phyloP scores from a whole-genome alignment of 2,888 invertebrate species.

The Galeopsomyia nigrocyanea region DNA sequence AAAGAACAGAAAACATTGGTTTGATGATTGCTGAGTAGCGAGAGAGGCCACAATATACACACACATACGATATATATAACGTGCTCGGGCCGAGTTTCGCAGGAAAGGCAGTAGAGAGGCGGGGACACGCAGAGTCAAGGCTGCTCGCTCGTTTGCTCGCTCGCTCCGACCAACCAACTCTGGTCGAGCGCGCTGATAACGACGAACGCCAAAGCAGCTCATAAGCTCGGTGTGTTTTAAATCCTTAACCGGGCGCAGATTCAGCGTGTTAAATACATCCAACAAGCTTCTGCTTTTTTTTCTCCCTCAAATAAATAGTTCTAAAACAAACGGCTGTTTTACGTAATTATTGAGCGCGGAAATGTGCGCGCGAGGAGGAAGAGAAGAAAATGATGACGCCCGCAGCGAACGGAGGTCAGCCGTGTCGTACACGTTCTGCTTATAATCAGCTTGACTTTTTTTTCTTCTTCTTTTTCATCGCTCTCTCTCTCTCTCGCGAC shows the following conservation, averaged over 20 bases:
- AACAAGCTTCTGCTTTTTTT: too few relatives aligned
- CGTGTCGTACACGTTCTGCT: neutral
- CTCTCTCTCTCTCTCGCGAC: constrained; percentile 17
- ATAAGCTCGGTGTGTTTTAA: too few relatives aligned
- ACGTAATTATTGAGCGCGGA: too few relatives aligned
- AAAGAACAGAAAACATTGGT: neutral
- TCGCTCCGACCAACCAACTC: neutral
- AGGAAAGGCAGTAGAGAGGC: constrained; percentile 60
- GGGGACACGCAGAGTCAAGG: constrained; percentile 63
- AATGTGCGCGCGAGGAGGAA: neutral
- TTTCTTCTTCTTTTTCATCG: neutral
- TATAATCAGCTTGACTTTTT: neutral
- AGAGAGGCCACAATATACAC: neutral
- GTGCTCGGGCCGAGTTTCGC: constrained; percentile 57
- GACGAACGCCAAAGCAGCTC: constrained; percentile 65
- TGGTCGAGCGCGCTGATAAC: constrained; percentile 57
- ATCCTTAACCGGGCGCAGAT: too few relatives aligned
- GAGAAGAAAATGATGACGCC: neutral
- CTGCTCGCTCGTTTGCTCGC: constrained; percentile 53
- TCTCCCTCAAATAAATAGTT: too few relatives aligned
- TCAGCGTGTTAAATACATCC: too few relatives aligned
- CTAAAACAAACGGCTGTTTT: too few relatives aligned
- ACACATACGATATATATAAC: constrained; percentile 16
- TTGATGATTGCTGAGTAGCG: neutral
- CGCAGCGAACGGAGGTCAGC: neutral